Conservation (phyloP, 2,797 vertebrate species). For the Valencia hispanica region DNA sequence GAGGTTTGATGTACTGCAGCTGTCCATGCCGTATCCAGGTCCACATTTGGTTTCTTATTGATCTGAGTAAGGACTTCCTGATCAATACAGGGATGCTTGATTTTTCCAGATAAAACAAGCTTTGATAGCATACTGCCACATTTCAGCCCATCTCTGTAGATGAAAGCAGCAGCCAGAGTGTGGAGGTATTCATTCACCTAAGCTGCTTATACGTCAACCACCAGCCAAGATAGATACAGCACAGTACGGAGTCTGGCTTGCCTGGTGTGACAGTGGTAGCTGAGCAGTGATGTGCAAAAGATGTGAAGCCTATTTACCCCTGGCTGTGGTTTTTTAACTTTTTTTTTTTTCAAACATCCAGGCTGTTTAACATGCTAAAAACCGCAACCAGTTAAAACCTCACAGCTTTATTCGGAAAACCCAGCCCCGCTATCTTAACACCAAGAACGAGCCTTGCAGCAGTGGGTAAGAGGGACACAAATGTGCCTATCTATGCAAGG, state of each 20-base stretch:
- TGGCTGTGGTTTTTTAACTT: conserved; percentile 21
- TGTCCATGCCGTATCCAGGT: background rate
- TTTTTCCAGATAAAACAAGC: background rate
- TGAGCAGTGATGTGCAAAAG: conserved; percentile 28
- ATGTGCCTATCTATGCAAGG: conserved; percentile 42
- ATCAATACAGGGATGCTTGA: background rate
- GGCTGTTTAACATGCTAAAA: conserved; percentile 62
- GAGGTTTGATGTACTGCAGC: background rate
- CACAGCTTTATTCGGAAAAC: conserved; percentile 29
- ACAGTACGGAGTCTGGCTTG: conserved; percentile 33
- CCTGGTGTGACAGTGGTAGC: conserved; percentile 37
- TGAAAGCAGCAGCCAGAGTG: conserved; percentile 37
- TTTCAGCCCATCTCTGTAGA: conserved; percentile 52
- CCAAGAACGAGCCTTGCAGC: conserved; percentile 56
- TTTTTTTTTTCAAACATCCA: conserved; percentile 26
- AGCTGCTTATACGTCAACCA: conserved; percentile 58
- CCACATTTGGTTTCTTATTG: conserved; percentile 23
- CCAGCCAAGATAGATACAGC: conserved; percentile 56
- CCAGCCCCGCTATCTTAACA: conserved; percentile 39
- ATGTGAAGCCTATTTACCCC: conserved; percentile 50
- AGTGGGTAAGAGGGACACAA: conserved; percentile 42
- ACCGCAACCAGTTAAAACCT: conserved; percentile 51
- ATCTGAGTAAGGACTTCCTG: conserved; percentile 21
- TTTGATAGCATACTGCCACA: conserved; percentile 9
- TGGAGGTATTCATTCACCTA: conserved; percentile 59